Evolutionary conservation across 2,113 vertebrate species (phyloP), one percentile per base, ranked within the genome.

Genomic region (Sminthopsis crassicaudata): DNA sequence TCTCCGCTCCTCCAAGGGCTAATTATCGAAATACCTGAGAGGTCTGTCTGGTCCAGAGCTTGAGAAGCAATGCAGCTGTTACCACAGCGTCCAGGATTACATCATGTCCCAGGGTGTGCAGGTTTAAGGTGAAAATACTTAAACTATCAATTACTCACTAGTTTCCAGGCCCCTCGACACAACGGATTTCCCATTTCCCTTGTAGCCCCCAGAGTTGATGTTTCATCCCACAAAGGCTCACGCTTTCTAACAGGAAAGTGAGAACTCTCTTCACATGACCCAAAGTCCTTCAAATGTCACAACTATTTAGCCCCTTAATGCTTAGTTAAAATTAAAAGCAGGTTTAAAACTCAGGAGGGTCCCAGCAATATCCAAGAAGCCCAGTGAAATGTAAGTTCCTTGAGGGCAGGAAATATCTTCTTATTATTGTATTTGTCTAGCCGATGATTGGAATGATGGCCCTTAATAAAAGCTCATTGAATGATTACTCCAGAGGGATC

Each of bases 1-100:
- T 96, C 91, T 30, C 2, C 48, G 36, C 30, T 46, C 89, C n/a
- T 92, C 30, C 50, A 50, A 50, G 22, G 26, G 3, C 19, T 54
- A 93, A 46, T 89, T 92, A 89, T 90, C 90, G 25, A 92, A 89
- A 94, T 95, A 94, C 46, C 48, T 93, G 48, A 90, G n/a, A 12
- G n/a, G 91, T 93, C 22, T 53, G 8, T 36, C 26, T 89, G 16
- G 67, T 53, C 53, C 46, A 92, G 42, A 2, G 24, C 5, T 16
- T 14, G 89, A 26, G 50, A 94, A 42, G 25, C 51, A 46, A 46
- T 0, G 5, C 93, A 42, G 67, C 67, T 84, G 46, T 84, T 90
- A 46, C 89, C 23, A 51, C 1, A 0, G 90, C 54, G 0, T 90
- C 30, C 84, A 51, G n/a, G 93, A 91, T 89, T 60, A 54, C 4